phyloP scores from a whole-genome alignment of 2,113 vertebrate genomes.

The Burhinus oedicnemus region DNA sequence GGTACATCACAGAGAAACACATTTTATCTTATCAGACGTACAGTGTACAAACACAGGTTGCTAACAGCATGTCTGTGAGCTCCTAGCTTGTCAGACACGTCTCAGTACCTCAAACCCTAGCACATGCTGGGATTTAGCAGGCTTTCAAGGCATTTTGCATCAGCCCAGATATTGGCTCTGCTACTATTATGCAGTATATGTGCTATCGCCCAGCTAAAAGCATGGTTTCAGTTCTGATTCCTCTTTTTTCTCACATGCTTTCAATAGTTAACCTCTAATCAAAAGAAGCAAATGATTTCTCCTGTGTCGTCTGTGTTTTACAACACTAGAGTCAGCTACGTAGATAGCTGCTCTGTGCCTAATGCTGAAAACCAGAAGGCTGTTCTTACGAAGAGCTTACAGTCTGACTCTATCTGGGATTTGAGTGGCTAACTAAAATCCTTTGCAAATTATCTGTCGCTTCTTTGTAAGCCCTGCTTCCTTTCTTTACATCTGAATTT shows the following conservation, averaged over 20 bases:
- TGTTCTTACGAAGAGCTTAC: neutral
- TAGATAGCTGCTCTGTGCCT: neutral
- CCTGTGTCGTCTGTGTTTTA: neutral
- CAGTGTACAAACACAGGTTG: neutral
- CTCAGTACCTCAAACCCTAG: neutral
- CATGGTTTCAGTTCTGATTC: conserved; percentile 19
- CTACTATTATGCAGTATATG: neutral
- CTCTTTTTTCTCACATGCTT: neutral
- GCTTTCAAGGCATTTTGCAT: neutral
- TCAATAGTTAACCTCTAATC: conserved; percentile 51
- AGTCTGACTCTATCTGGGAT: conserved; percentile 36
- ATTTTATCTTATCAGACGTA: neutral
- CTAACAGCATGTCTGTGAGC: neutral
- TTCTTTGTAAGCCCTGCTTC: conserved; percentile 72
- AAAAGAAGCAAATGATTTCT: conserved; percentile 9
- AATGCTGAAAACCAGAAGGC: neutral
- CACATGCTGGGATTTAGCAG: neutral
- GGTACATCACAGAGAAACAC: neutral
- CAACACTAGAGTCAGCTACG: neutral
- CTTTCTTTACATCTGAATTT: conserved; percentile 66
- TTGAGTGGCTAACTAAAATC: conserved; percentile 54
- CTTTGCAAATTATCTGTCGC: conserved; percentile 69
- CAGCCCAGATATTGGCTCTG: neutral
- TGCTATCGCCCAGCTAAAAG: neutral
- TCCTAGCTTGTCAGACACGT: neutral